These are phyloP conservation scores for Isaurus tuberculatus DNA, from an alignment of 92 coral and sea anemone species.

Conservation along the genomic window DNA sequence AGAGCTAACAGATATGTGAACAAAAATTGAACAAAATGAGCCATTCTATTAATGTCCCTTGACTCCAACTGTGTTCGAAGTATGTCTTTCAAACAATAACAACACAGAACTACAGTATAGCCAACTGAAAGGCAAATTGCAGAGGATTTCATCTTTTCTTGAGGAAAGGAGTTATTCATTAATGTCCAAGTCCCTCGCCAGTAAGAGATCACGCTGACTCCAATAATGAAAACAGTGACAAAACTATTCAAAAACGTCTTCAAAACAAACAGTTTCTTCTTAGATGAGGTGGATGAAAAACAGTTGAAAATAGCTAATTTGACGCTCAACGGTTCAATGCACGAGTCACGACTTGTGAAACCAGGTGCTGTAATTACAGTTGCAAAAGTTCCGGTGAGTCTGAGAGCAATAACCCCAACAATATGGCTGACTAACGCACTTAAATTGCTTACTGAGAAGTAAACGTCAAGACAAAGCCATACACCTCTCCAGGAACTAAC, in stretches of 20 bases:
- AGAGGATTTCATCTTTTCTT: background rate
- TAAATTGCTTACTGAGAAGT: conserved; percentile 3
- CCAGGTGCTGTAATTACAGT: conserved; percentile 43
- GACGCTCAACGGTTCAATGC: background rate
- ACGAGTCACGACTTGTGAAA: conserved; percentile 2
- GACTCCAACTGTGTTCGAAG: conserved; percentile 26
- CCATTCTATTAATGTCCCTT: background rate
- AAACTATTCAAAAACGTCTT: conserved; percentile 41
- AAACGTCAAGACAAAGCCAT: conserved; percentile 57
- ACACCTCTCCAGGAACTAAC: conserved; percentile 76
- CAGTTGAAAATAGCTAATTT: background rate
- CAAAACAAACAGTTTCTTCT: background rate
- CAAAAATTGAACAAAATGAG: conserved; percentile 40
- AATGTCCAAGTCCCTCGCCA: conserved; percentile 87
- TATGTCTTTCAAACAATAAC: conserved; percentile 36
- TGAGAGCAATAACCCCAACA: conserved; percentile 25
- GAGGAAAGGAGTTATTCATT: conserved; percentile 1
- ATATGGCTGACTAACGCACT: conserved; percentile 45
- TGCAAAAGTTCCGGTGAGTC: conserved; percentile 17
- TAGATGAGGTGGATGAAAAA: background rate
- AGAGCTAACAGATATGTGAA: background rate
- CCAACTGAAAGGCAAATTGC: conserved; percentile 25
- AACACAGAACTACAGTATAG: background rate
- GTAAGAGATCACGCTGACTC: conserved; percentile 55
- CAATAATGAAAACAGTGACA: conserved; percentile 64